phyloP scores from a whole-genome alignment of 2,888 invertebrate genomes.

The Standfussiana lucernea region DNA sequence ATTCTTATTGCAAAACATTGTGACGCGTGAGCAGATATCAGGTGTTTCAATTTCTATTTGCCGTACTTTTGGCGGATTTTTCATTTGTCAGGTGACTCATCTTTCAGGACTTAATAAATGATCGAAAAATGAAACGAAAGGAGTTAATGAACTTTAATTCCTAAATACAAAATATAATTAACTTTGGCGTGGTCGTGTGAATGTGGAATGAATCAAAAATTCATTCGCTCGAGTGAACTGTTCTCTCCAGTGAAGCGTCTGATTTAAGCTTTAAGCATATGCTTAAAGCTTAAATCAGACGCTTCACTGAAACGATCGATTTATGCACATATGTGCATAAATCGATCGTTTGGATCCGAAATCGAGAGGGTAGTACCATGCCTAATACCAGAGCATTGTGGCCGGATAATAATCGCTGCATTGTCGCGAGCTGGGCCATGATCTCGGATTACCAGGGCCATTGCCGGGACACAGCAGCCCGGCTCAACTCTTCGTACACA shows the following conservation, averaged over 20 bases:
- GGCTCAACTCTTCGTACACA: constrained; percentile 42
- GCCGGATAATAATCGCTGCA: constrained; percentile 65
- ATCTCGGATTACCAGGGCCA: constrained; percentile 68
- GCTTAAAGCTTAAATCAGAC: background rate
- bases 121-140: background rate
- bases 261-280: constrained; percentile 14
- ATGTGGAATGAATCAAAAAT: background rate
- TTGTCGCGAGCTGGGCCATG: constrained; percentile 64
- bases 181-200: background rate
- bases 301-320: too few relatives aligned
- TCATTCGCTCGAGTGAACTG: background rate
- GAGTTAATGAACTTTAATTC: background rate
- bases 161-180: background rate
- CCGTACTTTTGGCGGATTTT: background rate
- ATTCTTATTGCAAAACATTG: constrained; percentile 33
- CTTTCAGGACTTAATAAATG: background rate
- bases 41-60: background rate
- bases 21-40: constrained; percentile 1
- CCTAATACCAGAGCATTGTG: constrained; percentile 63
- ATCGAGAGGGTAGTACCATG: constrained; percentile 44
- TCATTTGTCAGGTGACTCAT: background rate
- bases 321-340: constrained; percentile 33
- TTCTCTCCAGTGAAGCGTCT: background rate
- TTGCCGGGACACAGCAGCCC: constrained; percentile 51
- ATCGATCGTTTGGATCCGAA: constrained; percentile 57